Evolutionary conservation across 2,888 invertebrate species (phyloP).

Genomic region (Callyntrura guangdongensis): DNA sequence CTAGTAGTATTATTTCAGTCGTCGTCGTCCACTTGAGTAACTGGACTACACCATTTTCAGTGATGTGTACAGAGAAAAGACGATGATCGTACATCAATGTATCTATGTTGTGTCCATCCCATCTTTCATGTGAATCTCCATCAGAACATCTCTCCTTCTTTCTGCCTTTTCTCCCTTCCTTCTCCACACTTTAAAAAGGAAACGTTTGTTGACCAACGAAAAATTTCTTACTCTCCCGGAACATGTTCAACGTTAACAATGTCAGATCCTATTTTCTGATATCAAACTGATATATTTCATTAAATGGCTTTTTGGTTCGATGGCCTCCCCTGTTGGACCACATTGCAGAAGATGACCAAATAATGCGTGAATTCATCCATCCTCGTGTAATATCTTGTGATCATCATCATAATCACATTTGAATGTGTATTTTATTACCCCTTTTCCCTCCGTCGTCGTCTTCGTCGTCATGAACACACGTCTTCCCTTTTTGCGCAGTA

Average conservation of each 20-base stretch:
- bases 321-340: slow-evolving; percentile 60
- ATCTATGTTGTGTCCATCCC: slow-evolving; percentile 64
- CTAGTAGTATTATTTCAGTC: background rate
- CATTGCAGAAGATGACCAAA: slow-evolving; percentile 63
- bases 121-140: slow-evolving; percentile 10
- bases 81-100: slow-evolving; percentile 70
- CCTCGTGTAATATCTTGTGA: slow-evolving; percentile 43
- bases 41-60: slow-evolving; percentile 57
- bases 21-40: background rate
- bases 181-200: slow-evolving; percentile 42
- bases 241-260: slow-evolving; percentile 71
- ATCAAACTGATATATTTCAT: slow-evolving; percentile 73
- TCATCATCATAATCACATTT: slow-evolving; percentile 31
- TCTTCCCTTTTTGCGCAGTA: background rate
- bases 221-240: slow-evolving; percentile 67
- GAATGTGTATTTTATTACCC: slow-evolving; percentile 3
- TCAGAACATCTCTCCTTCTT: background rate
- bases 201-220: slow-evolving; percentile 40
- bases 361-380: slow-evolving; percentile 47
- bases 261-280: slow-evolving; percentile 78
- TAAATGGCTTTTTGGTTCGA: slow-evolving; percentile 64
- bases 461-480: background rate
- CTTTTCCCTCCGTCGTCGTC: background rate
- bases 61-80: slow-evolving; percentile 6
- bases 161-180: slow-evolving; percentile 25